A percentile compares a stretch with the other conserved stretches of the same genome.
These are phyloP conservation scores for Spheniscus mendiculus DNA, from an alignment of 2,113 vertebrate genomes.

Conservation along the genomic window DNA sequence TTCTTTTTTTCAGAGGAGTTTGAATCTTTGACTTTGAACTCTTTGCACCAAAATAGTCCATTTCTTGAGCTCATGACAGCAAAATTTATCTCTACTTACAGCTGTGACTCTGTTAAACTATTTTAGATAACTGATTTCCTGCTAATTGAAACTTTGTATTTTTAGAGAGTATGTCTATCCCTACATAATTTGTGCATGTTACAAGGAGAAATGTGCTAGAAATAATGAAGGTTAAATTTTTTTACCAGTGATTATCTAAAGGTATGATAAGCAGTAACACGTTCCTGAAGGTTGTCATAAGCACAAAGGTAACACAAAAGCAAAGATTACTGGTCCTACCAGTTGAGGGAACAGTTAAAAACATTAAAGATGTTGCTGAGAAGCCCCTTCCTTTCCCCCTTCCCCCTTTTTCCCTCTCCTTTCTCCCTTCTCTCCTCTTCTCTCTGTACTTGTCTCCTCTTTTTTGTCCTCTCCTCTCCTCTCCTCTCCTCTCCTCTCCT, in stretches of 20 bases:
- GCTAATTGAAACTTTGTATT: neutral
- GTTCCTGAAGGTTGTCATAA: neutral
- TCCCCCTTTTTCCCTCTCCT: no score
- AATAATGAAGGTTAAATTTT: neutral
- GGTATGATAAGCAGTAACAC: neutral
- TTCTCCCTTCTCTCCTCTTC: no score
- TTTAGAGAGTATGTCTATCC: neutral
- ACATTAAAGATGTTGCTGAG: neutral
- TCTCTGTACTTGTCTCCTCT: no score
- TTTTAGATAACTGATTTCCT: neutral
- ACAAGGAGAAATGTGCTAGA: neutral
- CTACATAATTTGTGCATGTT: neutral
- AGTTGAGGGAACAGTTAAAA: neutral
- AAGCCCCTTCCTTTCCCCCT: neutral
- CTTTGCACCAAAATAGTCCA: neutral
- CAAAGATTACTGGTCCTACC: neutral
- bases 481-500: neutral
- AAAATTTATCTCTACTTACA: neutral
- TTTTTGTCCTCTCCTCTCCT: no score
- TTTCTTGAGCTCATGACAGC: neutral
- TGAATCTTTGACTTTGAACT: neutral
- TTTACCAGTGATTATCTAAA: neutral
- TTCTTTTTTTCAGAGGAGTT: neutral
- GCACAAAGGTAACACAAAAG: neutral
- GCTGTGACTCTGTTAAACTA: neutral